phyloP scores from a whole-genome alignment of 1,140 invertebrate species.

The Latrodectus geometricus region DNA sequence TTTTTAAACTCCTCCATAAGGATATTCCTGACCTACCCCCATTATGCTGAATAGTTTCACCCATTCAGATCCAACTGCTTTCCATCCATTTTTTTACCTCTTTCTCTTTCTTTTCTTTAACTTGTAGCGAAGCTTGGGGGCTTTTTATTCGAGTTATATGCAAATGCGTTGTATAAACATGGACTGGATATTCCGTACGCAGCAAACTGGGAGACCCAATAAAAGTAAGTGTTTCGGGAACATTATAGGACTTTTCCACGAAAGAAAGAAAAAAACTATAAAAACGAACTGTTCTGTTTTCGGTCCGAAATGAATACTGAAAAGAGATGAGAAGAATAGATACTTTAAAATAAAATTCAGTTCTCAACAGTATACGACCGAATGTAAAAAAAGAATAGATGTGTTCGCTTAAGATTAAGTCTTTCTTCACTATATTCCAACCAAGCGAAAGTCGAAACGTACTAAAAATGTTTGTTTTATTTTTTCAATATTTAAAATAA shows the following conservation, averaged over 20 bases:
- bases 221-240: conserved; percentile 49
- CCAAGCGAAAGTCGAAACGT: no score
- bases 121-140: conserved; percentile 12
- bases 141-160: conserved; percentile 38
- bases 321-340: conserved; percentile 11
- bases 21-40: conserved; percentile 29
- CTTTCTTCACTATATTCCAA: no score
- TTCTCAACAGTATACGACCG: neutral
- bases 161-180: conserved; percentile 44
- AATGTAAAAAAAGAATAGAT: no score
- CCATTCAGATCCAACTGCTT: conserved; percentile 36
- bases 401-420: no score
- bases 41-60: conserved; percentile 40
- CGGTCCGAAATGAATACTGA: conserved; percentile 38
- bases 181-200: conserved; percentile 23
- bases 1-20: neutral
- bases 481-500: no score
- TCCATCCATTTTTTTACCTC: conserved; percentile 10
- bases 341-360: conserved; percentile 3
- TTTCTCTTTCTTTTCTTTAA: neutral
- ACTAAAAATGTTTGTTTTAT: no score
- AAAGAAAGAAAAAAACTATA: neutral
- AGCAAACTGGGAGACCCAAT: conserved; percentile 39
- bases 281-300: neutral
- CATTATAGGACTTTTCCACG: conserved; percentile 2